A percentile compares a stretch with the other conserved stretches of the same genome.
Evolutionary conservation across 1,140 invertebrate species (phyloP).

Genomic region (Bombus ignitus): DNA sequence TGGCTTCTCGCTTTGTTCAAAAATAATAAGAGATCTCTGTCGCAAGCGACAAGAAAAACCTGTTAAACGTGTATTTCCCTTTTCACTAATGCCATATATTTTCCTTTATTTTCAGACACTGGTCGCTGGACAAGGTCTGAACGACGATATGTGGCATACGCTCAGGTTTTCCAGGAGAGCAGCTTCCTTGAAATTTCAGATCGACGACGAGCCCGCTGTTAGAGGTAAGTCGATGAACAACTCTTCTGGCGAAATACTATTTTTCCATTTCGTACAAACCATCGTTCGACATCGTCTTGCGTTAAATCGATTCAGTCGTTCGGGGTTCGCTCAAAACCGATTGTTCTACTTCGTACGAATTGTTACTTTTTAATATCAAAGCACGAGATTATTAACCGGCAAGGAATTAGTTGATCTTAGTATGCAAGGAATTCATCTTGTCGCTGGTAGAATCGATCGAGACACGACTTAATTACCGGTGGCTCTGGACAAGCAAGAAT

Average conservation of each 20-base stretch:
- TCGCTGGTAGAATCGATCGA: too few species aligned
- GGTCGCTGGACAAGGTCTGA: conserved; percentile 91
- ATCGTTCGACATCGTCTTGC: too few species aligned
- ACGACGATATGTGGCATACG: conserved; percentile 98
- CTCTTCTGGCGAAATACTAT: neutral
- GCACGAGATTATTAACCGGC: too few species aligned
- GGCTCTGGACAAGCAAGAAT: too few species aligned
- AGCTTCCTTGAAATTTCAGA: conserved; percentile 91
- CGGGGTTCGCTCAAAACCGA: too few species aligned
- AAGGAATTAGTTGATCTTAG: too few species aligned
- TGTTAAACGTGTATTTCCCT: neutral
- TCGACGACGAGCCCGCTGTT: conserved; percentile 92
- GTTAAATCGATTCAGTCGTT: too few species aligned
- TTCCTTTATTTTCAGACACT: conserved; percentile 85
- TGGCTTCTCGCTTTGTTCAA: neutral
- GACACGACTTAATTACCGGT: too few species aligned
- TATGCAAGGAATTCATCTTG: too few species aligned
- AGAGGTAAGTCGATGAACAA: conserved; percentile 86
- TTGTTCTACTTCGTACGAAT: too few species aligned
- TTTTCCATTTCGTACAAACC: neutral
- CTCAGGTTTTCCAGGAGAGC: conserved; percentile 93
- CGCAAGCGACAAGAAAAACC: too few species aligned
- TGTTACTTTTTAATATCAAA: too few species aligned
- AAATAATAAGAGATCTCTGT: neutral
- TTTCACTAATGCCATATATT: neutral